A percentile compares a stretch with the other conserved stretches of the same genome.
phyloP scores from a whole-genome alignment of 1,140 invertebrate species.

The Drosophila sucinea region DNA sequence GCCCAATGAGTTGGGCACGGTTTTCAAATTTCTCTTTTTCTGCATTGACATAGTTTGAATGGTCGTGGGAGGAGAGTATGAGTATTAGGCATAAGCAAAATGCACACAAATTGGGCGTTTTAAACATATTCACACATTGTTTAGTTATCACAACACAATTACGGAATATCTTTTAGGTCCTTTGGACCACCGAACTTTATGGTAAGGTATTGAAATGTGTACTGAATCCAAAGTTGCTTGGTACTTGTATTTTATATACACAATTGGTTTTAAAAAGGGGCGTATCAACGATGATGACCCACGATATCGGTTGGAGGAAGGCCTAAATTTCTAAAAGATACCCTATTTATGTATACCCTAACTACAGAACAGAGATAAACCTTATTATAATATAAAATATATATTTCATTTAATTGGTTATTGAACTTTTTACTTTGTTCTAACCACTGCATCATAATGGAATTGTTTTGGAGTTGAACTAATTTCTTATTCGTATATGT shows the following conservation, averaged over 20 bases:
- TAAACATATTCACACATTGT: slow-evolving; percentile 44
- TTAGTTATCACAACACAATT: neutral
- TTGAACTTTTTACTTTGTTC: too few relatives aligned
- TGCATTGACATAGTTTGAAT: neutral
- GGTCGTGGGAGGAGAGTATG: neutral
- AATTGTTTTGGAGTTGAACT: too few relatives aligned
- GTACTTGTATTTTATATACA: slow-evolving; percentile 32
- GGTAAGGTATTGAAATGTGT: slow-evolving; percentile 5
- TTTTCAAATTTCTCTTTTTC: neutral
- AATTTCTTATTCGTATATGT: too few relatives aligned
- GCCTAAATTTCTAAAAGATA: too few relatives aligned
- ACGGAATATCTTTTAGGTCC: neutral
- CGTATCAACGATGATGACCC: slow-evolving; percentile 23
- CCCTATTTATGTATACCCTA: too few relatives aligned
- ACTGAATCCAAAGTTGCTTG: slow-evolving; percentile 15
- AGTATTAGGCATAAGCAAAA: slow-evolving; percentile 1
- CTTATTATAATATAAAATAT: too few relatives aligned
- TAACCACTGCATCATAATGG: too few relatives aligned
- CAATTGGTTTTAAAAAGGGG: slow-evolving; percentile 28
- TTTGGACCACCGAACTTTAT: neutral
- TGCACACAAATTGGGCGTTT: neutral
- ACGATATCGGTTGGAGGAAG: neutral
- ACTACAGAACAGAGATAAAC: too few relatives aligned
- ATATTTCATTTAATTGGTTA: too few relatives aligned
- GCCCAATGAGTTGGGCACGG: slow-evolving; percentile 12